Evolutionary conservation across 2,113 vertebrate genomes (phyloP).

Genomic region (Vombatus ursinus): DNA sequence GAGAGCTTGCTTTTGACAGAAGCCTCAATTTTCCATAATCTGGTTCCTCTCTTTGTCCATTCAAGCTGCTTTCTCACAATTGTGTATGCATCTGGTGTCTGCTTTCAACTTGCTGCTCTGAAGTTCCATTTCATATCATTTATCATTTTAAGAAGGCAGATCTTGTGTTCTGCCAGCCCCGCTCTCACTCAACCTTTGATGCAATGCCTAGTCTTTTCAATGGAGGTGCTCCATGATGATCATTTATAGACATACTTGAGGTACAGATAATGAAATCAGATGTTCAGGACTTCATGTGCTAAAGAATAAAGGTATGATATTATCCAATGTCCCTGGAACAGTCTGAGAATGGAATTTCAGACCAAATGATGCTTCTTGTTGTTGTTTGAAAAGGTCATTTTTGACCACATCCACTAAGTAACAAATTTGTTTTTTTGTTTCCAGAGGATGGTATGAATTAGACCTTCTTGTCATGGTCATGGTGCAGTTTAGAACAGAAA

Average conservation of each 20-base stretch:
- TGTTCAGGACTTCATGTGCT: slow-evolving; percentile 54
- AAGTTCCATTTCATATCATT: slow-evolving; percentile 57
- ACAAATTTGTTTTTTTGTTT: slow-evolving; percentile 69
- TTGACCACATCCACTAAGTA: slow-evolving; percentile 68
- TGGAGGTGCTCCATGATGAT: slow-evolving; percentile 51
- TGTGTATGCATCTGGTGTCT: slow-evolving; percentile 30
- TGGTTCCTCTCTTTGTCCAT: slow-evolving; percentile 23
- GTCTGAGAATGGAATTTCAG: slow-evolving; percentile 51
- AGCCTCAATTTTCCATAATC: slow-evolving; percentile 62
- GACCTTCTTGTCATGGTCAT: slow-evolving; percentile 40
- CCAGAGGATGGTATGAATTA: slow-evolving; percentile 74
- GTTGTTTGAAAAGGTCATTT: slow-evolving; percentile 71
- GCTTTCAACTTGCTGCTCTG: slow-evolving; percentile 53
- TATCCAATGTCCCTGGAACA: slow-evolving; percentile 65
- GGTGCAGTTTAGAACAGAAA: slow-evolving; percentile 47
- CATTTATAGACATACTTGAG: slow-evolving; percentile 52
- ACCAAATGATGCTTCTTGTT: slow-evolving; percentile 67
- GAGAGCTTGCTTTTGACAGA: slow-evolving; percentile 30
- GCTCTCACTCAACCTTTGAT: slow-evolving; percentile 1
- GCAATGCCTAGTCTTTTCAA: slow-evolving; percentile 32
- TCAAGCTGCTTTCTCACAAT: slow-evolving; percentile 21
- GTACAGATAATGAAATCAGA: slow-evolving; percentile 34
- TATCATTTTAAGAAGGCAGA: slow-evolving; percentile 54
- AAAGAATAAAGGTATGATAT: slow-evolving; percentile 67
- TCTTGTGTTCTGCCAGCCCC: not conserved